Evolutionary conservation across 2,113 vertebrate genomes (phyloP).

Genomic region (Pituophis catenifer): DNA sequence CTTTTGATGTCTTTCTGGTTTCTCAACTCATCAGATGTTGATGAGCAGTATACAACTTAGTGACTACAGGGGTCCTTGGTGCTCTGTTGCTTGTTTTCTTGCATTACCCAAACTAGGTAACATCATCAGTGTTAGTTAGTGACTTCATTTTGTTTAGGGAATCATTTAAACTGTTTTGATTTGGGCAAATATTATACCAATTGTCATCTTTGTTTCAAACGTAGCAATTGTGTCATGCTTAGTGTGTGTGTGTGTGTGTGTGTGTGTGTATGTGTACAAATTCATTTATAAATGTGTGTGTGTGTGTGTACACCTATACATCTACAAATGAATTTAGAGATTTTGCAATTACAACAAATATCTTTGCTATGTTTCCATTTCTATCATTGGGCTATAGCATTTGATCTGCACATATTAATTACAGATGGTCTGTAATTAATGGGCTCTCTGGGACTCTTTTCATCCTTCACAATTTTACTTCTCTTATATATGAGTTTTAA

Average conservation of each 20-base stretch:
- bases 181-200: not conserved
- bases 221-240: not conserved
- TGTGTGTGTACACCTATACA: not conserved
- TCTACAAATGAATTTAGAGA: not conserved
- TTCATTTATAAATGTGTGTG: not conserved
- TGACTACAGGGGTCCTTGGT: too few species aligned
- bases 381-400: not conserved
- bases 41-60: not conserved
- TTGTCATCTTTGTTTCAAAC: not conserved
- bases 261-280: not conserved
- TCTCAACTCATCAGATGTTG: not conserved
- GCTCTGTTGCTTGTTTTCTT: too few species aligned
- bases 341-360: not conserved
- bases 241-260: not conserved
- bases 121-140: too few species aligned
- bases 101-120: too few species aligned
- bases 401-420: not conserved
- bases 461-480: conserved; percentile 29
- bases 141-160: not conserved
- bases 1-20: not conserved
- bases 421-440: not conserved
- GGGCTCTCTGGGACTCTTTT: conserved; percentile 19
- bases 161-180: not conserved
- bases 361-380: not conserved
- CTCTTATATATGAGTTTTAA: conserved; percentile 32